Conservation (phyloP, 2,113 vertebrate species). For the Agelaius tricolor region DNA sequence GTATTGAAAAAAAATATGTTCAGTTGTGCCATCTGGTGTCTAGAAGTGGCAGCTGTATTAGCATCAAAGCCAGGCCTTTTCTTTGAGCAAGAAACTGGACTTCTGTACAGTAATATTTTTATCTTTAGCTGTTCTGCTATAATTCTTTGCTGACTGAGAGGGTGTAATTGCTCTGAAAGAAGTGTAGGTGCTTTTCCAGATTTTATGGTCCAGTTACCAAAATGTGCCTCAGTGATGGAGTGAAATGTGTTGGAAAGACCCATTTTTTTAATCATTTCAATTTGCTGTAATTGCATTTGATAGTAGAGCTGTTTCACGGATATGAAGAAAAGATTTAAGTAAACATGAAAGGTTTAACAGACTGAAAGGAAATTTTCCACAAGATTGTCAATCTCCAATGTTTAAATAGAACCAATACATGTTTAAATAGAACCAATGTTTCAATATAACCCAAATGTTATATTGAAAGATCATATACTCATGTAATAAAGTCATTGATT, state of each 20-base stretch:
- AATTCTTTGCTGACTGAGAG: neutral
- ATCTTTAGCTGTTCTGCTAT: neutral
- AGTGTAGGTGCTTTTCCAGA: neutral
- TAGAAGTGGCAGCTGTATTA: neutral
- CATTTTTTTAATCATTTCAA: neutral
- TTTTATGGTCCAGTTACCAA: neutral
- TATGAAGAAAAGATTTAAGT: neutral
- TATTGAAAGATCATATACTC: neutral
- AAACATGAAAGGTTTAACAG: constrained; percentile 2
- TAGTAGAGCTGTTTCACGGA: neutral
- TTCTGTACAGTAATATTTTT: neutral
- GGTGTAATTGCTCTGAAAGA: neutral
- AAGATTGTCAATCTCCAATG: neutral
- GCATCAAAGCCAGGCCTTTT: neutral
- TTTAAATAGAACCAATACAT: neutral
- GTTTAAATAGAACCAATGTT: neutral
- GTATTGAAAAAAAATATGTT: neutral
- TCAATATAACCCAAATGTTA: neutral
- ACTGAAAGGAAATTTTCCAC: neutral
- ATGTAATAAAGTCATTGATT: neutral
- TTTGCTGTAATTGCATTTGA: neutral
- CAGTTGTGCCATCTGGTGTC: constrained; percentile 45
- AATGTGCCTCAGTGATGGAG: neutral
- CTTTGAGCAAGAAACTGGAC: neutral
- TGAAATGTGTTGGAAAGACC: neutral